phyloP scores from a whole-genome alignment of 2,113 vertebrate species.

The Corythornis cristatus region DNA sequence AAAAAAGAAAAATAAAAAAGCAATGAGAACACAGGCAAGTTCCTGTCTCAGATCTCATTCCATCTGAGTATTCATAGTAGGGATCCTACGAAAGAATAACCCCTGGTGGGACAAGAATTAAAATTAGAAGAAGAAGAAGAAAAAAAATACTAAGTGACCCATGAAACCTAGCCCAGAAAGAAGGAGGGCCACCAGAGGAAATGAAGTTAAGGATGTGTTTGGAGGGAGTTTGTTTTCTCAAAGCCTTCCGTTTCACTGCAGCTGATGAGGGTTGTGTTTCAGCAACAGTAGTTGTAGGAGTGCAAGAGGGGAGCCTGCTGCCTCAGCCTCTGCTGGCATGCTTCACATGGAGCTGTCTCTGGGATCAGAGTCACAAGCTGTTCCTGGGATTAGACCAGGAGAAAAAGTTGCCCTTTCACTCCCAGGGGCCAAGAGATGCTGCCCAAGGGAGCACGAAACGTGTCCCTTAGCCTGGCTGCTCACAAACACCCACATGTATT shows the following conservation, averaged over 20 bases:
- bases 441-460: fast-evolving
- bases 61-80: background rate
- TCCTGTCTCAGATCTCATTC: background rate
- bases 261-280: background rate
- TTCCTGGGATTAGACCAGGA: background rate
- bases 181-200: slow-evolving; percentile 44
- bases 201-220: slow-evolving; percentile 50
- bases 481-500: background rate
- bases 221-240: slow-evolving; percentile 60
- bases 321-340: fast-evolving
- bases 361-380: background rate
- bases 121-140: slow-evolving; percentile 18
- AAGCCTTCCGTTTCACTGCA: slow-evolving; percentile 41
- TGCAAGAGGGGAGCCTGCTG: background rate
- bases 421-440: fast-evolving
- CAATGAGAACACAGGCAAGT: background rate
- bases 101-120: slow-evolving; percentile 61
- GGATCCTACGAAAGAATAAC: slow-evolving; percentile 45
- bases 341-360: background rate
- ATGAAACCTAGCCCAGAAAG: slow-evolving; percentile 35
- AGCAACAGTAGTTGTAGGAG: background rate
- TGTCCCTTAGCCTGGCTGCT: background rate
- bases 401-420: background rate
- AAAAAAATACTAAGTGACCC: slow-evolving; percentile 18
- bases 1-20: background rate